Conservation (phyloP, 2,113 vertebrate species). For the Caranx melampygus region DNA sequence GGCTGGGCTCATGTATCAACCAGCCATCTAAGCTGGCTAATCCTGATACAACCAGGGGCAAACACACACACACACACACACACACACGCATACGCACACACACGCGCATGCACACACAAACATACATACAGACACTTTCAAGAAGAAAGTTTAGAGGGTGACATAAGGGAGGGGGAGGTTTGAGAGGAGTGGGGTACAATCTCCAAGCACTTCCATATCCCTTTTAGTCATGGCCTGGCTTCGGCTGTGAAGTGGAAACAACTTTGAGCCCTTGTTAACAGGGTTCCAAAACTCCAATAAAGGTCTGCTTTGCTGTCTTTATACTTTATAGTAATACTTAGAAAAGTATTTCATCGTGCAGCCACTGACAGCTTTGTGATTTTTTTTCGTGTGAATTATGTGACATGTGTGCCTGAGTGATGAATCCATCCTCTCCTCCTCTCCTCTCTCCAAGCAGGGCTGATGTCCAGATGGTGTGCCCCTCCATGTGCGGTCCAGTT, state of each 20-base stretch:
- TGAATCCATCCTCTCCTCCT: background rate
- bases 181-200: conserved; percentile 46
- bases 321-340: conserved; percentile 40
- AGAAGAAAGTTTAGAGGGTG: conserved; percentile 56
- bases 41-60: conserved; percentile 70
- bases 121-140: conserved; percentile 29
- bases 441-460: conserved; percentile 82
- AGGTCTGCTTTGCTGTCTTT: conserved; percentile 44
- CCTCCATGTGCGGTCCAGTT: conserved; percentile 79
- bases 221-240: conserved; percentile 68
- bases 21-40: conserved; percentile 81
- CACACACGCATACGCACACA: conserved; percentile 40
- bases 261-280: conserved; percentile 70
- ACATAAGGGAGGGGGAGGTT: conserved; percentile 27
- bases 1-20: conserved; percentile 80
- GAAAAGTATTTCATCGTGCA: conserved; percentile 30
- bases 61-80: conserved; percentile 33
- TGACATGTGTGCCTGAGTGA: conserved; percentile 12
- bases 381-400: background rate
- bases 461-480: conserved; percentile 79
- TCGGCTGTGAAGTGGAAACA: conserved; percentile 63
- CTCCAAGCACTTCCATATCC: conserved; percentile 66
- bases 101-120: conserved; percentile 38
- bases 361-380: conserved; percentile 40
- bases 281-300: conserved; percentile 56